phyloP scores from a whole-genome alignment of 2,888 invertebrate genomes.

The Orchesella flavescens region DNA sequence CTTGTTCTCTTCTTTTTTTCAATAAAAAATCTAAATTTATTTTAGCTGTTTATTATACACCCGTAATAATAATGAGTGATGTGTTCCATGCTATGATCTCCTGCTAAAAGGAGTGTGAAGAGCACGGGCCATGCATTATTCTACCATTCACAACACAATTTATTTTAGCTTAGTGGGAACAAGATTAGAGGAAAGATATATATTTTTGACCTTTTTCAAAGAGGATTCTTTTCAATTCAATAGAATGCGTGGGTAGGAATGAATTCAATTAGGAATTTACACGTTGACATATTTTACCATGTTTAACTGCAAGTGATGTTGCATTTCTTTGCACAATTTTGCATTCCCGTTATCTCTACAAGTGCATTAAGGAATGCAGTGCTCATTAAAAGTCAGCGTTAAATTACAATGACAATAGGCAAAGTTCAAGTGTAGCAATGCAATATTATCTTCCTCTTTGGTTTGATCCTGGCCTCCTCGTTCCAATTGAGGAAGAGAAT shows the following conservation, averaged over 20 bases:
- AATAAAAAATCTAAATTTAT: conserved; percentile 5
- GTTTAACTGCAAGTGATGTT: no score
- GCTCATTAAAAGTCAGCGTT: conserved; percentile 54
- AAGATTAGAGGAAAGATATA: no score
- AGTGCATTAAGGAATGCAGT: not conserved
- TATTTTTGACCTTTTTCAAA: no score
- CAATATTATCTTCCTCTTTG: not conserved
- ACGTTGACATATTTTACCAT: no score
- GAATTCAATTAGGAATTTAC: no score
- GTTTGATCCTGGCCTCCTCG: not conserved
- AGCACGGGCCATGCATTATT: conserved; percentile 6
- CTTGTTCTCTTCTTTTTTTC: conserved; percentile 34
- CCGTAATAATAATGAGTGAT: not conserved
- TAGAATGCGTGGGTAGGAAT: no score
- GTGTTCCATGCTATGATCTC: not conserved
- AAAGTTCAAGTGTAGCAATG: conserved; percentile 38
- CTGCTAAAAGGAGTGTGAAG: conserved; percentile 6
- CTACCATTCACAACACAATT: no score
- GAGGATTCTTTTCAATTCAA: no score
- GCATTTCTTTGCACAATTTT: no score
- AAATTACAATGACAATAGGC: conserved; percentile 38
- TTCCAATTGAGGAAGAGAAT: not conserved
- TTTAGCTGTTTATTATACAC: conserved; percentile 2
- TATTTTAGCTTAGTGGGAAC: no score
- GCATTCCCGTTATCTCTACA: no score